These are phyloP conservation scores for Tachina lurida DNA, from an alignment of 2,888 invertebrate species.

Conservation along the genomic window DNA sequence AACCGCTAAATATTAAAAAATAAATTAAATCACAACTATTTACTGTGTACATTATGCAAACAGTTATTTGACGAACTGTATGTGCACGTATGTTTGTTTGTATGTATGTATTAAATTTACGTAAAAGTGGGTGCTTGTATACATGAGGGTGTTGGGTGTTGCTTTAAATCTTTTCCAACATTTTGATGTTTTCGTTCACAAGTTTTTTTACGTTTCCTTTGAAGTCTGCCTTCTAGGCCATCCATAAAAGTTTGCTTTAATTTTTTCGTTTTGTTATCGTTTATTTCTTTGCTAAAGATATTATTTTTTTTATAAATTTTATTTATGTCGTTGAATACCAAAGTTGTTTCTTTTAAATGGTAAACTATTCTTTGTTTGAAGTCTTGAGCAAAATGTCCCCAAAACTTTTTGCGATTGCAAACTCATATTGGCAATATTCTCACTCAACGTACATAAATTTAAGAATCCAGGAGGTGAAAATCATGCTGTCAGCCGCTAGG, in stretches of 20 bases:
- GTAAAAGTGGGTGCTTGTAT: not conserved
- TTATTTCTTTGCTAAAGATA: not conserved
- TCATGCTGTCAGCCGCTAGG: no score
- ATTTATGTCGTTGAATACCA: not conserved
- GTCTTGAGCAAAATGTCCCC: not conserved
- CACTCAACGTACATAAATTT: no score
- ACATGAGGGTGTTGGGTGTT: not conserved
- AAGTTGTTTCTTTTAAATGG: not conserved
- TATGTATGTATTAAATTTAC: no score
- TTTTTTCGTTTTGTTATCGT: not conserved
- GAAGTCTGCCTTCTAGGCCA: slow-evolving; percentile 64
- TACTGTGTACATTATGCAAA: no score
- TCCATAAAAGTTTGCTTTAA: slow-evolving; percentile 18
- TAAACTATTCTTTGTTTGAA: slow-evolving; percentile 3
- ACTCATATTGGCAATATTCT: not conserved
- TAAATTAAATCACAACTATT: no score
- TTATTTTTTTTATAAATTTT: no score
- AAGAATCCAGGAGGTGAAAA: no score
- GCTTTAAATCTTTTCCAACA: not conserved
- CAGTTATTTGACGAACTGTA: not conserved
- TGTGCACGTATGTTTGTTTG: not conserved
- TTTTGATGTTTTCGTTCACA: slow-evolving; percentile 10
- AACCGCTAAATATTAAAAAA: no score
- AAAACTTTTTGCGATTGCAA: not conserved
- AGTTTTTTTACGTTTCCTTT: slow-evolving; percentile 52